Percentiles rank a stretch among this genome's conserved stretches.
These are phyloP conservation scores for Asobara japonica DNA, from an alignment of 1,140 invertebrate species.

Conservation along the genomic window DNA sequence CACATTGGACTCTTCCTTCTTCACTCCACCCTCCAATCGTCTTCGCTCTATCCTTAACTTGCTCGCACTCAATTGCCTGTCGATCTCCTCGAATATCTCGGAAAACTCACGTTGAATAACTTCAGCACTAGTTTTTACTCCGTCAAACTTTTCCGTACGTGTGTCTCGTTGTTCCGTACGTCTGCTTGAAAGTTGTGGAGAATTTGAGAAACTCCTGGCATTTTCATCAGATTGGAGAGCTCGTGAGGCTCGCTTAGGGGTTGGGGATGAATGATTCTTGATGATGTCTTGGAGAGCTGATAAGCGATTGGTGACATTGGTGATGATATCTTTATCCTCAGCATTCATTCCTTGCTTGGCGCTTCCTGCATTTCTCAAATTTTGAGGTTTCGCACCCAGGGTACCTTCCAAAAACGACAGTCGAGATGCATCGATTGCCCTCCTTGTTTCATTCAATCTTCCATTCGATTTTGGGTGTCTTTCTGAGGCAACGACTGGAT, in stretches of 20 bases:
- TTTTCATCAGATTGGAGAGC: not conserved
- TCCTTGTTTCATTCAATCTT: not conserved
- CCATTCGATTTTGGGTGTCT: not conserved
- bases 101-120: constrained; percentile 53
- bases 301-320: constrained; percentile 27
- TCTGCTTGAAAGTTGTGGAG: constrained; percentile 13
- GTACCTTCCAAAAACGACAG: constrained; percentile 6
- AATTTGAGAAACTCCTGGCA: constrained; percentile 1
- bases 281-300: constrained; percentile 19
- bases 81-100: constrained; percentile 58
- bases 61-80: constrained; percentile 49
- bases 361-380: not conserved
- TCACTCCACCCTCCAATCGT: constrained; percentile 31
- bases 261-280: not conserved
- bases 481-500: not conserved
- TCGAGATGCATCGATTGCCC: not conserved
- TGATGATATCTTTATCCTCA: constrained; percentile 11
- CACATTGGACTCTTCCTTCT: constrained; percentile 38
- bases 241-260: not conserved
- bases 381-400: not conserved
- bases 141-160: constrained; percentile 17
- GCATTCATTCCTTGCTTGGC: too few species aligned
- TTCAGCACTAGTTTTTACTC: constrained; percentile 14
- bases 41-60: not conserved
- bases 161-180: not conserved